Evolutionary conservation across 2,797 vertebrate species (phyloP).

Genomic region (Ctenopoma kingsleyae): DNA sequence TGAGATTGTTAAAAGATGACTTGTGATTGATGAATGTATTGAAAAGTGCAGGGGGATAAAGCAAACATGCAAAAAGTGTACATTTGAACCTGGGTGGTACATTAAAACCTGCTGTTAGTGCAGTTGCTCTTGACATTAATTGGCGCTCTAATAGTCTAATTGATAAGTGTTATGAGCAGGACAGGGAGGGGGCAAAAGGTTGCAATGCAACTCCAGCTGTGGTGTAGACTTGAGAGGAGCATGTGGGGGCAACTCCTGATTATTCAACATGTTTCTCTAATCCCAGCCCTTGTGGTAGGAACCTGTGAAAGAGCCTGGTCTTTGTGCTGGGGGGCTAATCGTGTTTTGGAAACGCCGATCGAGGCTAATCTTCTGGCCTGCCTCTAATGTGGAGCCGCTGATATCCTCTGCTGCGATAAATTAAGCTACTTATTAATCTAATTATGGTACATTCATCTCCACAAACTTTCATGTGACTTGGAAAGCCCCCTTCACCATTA

Average conservation of each 20-base stretch:
- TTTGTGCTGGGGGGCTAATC: slow-evolving; percentile 95
- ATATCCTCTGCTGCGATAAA: slow-evolving; percentile 99
- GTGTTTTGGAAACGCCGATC: slow-evolving; percentile 95
- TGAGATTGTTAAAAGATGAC: background rate
- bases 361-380: slow-evolving; percentile 94
- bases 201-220: slow-evolving; percentile 67
- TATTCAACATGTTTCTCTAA: slow-evolving; percentile 84
- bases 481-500: slow-evolving; percentile 93
- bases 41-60: slow-evolving; percentile 24
- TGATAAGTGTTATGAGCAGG: slow-evolving; percentile 74
- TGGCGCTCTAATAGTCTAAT: slow-evolving; percentile 67
- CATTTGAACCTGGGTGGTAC: slow-evolving; percentile 50
- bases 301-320: slow-evolving; percentile 86
- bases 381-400: slow-evolving; percentile 96
- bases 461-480: slow-evolving; percentile 99
- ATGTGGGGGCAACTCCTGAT: slow-evolving; percentile 80
- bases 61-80: slow-evolving; percentile 16
- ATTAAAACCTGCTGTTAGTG: slow-evolving; percentile 42
- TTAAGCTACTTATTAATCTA: slow-evolving; percentile 99
- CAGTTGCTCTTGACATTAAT: slow-evolving; percentile 67
- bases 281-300: slow-evolving; percentile 89
- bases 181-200: slow-evolving; percentile 56
- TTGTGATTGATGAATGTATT: too few species aligned
- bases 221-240: slow-evolving; percentile 74
- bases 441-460: slow-evolving; percentile 98